These are phyloP conservation scores for Iguana delicatissima DNA, from an alignment of 2,797 vertebrate species.

Conservation along the genomic window DNA sequence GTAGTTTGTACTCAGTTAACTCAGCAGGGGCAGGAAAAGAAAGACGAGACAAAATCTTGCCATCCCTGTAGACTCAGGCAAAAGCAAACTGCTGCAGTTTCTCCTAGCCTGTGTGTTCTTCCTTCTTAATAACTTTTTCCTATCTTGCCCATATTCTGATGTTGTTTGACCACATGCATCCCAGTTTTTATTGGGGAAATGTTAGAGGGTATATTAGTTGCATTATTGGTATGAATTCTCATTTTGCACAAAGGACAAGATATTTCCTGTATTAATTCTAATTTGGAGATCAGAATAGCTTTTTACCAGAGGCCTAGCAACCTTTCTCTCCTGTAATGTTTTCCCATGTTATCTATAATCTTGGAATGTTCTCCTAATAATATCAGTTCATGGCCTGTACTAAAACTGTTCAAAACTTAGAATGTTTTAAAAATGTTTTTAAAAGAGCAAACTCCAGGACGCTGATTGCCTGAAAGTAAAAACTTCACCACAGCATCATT, in stretches of 20 bases:
- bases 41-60: too few species aligned
- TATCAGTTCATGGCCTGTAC: not conserved
- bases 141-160: too few species aligned
- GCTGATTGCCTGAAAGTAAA: conserved; percentile 11
- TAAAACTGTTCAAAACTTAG: not conserved
- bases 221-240: not conserved
- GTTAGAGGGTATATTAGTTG: not conserved
- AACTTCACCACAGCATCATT: not conserved
- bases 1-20: too few species aligned
- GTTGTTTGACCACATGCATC: too few species aligned
- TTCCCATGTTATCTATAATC: not conserved
- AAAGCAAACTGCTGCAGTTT: too few species aligned
- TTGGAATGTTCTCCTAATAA: not conserved
- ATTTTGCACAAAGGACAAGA: not conserved
- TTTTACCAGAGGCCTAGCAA: too few species aligned
- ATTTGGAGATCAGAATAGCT: not conserved
- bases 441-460: not conserved
- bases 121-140: too few species aligned
- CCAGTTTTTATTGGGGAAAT: too few species aligned
- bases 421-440: not conserved
- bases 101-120: too few species aligned
- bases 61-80: too few species aligned
- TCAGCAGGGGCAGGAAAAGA: too few species aligned
- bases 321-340: not conserved
- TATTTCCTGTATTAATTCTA: not conserved